A percentile compares a stretch with the other conserved stretches of the same genome.
Conservation (phyloP, 2,797 vertebrate species). For the Poeciliopsis gracilis region DNA sequence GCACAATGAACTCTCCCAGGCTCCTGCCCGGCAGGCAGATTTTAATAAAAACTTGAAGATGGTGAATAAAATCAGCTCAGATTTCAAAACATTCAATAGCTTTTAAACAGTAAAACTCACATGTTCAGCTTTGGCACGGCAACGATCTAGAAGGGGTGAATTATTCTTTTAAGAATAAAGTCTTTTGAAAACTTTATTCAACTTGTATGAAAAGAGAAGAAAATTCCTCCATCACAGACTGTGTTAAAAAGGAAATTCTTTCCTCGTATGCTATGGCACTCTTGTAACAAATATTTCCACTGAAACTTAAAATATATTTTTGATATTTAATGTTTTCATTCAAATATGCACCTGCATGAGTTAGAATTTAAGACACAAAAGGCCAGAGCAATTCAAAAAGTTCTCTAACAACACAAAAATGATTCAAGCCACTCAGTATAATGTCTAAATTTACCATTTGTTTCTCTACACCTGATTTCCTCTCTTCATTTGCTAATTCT, state of each 20-base stretch:
- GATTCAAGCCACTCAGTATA: conserved; percentile 39
- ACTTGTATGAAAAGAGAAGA: neutral
- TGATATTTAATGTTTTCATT: neutral
- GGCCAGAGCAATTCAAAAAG: conserved; percentile 11
- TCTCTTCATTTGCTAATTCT: conserved; percentile 67
- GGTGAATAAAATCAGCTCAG: conserved; percentile 12
- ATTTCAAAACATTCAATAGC: conserved; percentile 20
- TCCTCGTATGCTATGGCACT: neutral
- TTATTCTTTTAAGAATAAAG: neutral
- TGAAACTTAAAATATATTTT: neutral
- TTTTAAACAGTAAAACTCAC: conserved; percentile 38
- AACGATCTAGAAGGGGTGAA: too few relatives aligned
- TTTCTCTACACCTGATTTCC: conserved; percentile 41
- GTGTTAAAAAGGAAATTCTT: neutral
- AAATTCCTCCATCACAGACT: neutral
- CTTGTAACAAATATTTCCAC: neutral
- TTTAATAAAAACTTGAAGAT: conserved; percentile 2
- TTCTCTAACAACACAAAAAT: conserved; percentile 12
- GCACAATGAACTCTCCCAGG: conserved; percentile 10
- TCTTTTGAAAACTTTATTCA: neutral
- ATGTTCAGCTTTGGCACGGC: conserved; percentile 3
- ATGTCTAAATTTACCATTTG: conserved; percentile 47
- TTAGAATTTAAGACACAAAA: neutral
- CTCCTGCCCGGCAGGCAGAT: conserved; percentile 1
- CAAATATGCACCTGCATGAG: neutral